Base-by-base conservation (phyloP, 2,888 invertebrate genomes). In the Oscheius sp. region DNA sequence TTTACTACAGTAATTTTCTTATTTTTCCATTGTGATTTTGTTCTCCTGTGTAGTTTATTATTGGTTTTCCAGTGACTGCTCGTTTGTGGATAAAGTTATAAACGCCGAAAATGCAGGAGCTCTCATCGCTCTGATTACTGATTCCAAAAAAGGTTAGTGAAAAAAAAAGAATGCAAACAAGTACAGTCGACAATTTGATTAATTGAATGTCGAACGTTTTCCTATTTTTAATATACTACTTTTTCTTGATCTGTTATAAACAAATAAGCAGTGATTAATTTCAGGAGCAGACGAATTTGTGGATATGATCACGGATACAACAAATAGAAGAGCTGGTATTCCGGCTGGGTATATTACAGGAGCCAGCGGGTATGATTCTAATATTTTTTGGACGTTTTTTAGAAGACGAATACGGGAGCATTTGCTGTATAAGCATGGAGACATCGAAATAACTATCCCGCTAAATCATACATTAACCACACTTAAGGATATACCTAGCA, bases 101-200 rank as follows among this genome's bases (percentile, higher is more conserved):
- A 73, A 80, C 45, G 81, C 72, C 17, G 68, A 80, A 32, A 50
- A 69, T 8, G 80, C 80, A 3, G 81, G 81, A 14, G 81, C 79
- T 8, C 20, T 61, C 12, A 70, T 80, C 9, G 75, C 74, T 1
- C 68, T 81, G 45, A 71, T 81, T 22, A 80, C 81, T 1, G 81
- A 81, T 66, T 74, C 80, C 8, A 44, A 47, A 6, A 61, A 56
- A 45, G 74, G 68, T 63, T n/a, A 12, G 50, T 33, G n/a, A n/a
- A n/a, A n/a, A n/a, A 41, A 17, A 22, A 20, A 9, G 8, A 17
- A 17, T 28, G 22, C 22, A 17, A 26, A 9, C 22, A 47, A 47
- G 6, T 20, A n/a, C 9, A 14, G 8, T 5, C 22, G 17, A n/a
- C 8, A 9, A 47, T 47, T 9, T 47, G 9, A 17, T 50, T n/a